Evolutionary conservation across 2,888 invertebrate genomes (phyloP).

Genomic region (Drosophila atroscutellata): DNA sequence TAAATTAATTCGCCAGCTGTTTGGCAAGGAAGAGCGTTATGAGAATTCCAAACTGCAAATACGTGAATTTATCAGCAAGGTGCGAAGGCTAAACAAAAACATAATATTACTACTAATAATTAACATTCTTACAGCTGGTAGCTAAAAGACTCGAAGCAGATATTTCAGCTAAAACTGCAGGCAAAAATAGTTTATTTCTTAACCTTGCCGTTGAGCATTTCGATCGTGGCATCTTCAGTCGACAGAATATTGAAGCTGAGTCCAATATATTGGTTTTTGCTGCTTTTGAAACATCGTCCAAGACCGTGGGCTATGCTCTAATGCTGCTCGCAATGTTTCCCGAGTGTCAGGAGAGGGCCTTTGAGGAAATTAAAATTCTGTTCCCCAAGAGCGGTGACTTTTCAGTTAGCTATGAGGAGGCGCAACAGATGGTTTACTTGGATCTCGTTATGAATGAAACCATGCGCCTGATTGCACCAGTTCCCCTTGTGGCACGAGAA

Average conservation of each 20-base stretch:
- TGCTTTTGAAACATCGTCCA: constrained; percentile 20
- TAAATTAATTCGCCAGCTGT: constrained; percentile 2
- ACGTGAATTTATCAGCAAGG: constrained; percentile 5
- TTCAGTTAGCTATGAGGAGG: constrained; percentile 8
- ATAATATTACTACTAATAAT: background rate
- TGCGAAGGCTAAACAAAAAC: background rate
- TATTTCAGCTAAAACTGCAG: background rate
- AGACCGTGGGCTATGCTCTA: constrained; percentile 1
- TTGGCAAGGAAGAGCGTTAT: constrained; percentile 22
- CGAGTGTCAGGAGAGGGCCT: constrained; percentile 16
- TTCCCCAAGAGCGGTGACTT: constrained; percentile 13
- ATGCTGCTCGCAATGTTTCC: constrained; percentile 31
- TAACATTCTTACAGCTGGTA: background rate
- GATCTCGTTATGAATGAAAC: constrained; percentile 19
- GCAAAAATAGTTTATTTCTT: background rate
- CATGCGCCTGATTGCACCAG: constrained; percentile 19
- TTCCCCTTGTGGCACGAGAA: constrained; percentile 14
- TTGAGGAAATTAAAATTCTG: constrained; percentile 13
- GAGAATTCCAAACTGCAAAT: background rate
- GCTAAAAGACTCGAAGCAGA: background rate
- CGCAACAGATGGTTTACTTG: constrained; percentile 16
- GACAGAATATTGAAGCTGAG: constrained; percentile 10
- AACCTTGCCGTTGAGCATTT: constrained; percentile 8
- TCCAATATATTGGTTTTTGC: constrained; percentile 7
- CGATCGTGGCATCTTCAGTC: background rate